Evolutionary conservation across 2,797 vertebrate species (phyloP).

Genomic region (Eutrigla gurnardus): DNA sequence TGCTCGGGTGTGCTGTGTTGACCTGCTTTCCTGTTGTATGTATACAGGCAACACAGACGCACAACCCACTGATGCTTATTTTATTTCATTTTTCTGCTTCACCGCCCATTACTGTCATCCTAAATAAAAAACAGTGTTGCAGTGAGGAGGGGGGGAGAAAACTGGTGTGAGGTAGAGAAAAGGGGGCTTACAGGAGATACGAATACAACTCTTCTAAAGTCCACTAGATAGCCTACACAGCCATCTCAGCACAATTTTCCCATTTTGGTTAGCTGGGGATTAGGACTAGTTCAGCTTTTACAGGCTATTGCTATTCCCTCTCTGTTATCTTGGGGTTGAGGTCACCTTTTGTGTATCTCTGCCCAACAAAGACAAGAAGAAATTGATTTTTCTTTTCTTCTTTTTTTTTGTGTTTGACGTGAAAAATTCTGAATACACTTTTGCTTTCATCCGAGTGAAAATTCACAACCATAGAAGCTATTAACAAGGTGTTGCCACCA

Average conservation of each 20-base stretch:
- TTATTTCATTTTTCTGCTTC: slow-evolving; percentile 63
- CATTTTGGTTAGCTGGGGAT: slow-evolving; percentile 41
- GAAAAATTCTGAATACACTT: background rate
- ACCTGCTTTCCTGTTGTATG: slow-evolving; percentile 42
- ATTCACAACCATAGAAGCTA: background rate
- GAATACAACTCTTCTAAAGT: slow-evolving; percentile 28
- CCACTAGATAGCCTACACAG: slow-evolving; percentile 31
- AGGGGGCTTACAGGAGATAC: slow-evolving; percentile 25
- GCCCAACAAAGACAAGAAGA: slow-evolving; percentile 19
- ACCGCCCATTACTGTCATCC: slow-evolving; percentile 65
- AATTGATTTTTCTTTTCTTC: slow-evolving; percentile 2
- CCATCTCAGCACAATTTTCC: slow-evolving; percentile 54
- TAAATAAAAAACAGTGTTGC: slow-evolving; percentile 48
- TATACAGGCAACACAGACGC: slow-evolving; percentile 27
- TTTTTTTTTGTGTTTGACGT: slow-evolving; percentile 30
- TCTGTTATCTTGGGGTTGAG: slow-evolving; percentile 36
- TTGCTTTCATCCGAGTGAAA: slow-evolving; percentile 6
- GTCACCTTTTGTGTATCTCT: slow-evolving; percentile 46
- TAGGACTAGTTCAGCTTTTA: slow-evolving; percentile 34
- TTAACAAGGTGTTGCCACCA: background rate
- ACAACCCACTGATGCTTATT: slow-evolving; percentile 59
- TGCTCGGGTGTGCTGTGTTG: slow-evolving; percentile 37
- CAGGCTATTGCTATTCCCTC: slow-evolving; percentile 24
- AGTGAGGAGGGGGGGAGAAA: slow-evolving; percentile 8
- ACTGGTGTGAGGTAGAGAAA: slow-evolving; percentile 9